A percentile compares a stretch with the other conserved stretches of the same genome.
These are phyloP conservation scores for Gerris lacustris DNA, from an alignment of 2,888 invertebrate species.

Conservation along the genomic window DNA sequence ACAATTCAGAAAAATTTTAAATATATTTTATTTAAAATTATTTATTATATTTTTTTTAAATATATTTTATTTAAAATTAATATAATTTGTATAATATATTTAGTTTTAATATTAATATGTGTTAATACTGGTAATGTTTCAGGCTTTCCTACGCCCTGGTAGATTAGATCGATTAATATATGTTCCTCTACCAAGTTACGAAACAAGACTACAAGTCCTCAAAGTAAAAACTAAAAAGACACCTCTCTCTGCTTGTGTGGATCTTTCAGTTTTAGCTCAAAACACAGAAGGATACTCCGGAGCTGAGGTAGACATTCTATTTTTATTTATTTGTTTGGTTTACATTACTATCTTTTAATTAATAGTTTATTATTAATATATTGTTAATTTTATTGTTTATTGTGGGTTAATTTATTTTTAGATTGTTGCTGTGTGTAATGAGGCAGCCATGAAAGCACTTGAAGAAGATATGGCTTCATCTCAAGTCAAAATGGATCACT, in stretches of 20 bases:
- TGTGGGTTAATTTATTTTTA: constrained; percentile 26
- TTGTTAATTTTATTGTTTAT: background rate
- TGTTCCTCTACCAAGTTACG: constrained; percentile 75
- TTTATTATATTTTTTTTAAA: background rate
- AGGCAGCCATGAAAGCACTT: constrained; percentile 76
- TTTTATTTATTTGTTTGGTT: background rate
- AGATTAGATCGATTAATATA: constrained; percentile 83
- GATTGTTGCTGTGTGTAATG: constrained; percentile 69
- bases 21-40: background rate
- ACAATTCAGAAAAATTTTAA: too few relatives aligned
- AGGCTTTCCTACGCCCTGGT: constrained; percentile 81
- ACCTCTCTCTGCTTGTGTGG: constrained; percentile 53
- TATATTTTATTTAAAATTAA: background rate
- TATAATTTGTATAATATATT: too few relatives aligned
- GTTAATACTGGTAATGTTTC: constrained; percentile 20
- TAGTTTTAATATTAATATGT: background rate
- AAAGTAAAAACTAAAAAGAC: constrained; percentile 61
- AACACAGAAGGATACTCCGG: constrained; percentile 77
- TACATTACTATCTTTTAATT: background rate
- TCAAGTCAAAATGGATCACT: constrained; percentile 54
- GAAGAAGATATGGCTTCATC: constrained; percentile 53
- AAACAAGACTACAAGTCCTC: constrained; percentile 72
- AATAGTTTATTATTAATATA: too few relatives aligned
- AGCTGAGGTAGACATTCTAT: constrained; percentile 59
- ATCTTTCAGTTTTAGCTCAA: constrained; percentile 51